phyloP scores from a whole-genome alignment of 2,888 invertebrate genomes.

The Holacanthella duospinosa region DNA sequence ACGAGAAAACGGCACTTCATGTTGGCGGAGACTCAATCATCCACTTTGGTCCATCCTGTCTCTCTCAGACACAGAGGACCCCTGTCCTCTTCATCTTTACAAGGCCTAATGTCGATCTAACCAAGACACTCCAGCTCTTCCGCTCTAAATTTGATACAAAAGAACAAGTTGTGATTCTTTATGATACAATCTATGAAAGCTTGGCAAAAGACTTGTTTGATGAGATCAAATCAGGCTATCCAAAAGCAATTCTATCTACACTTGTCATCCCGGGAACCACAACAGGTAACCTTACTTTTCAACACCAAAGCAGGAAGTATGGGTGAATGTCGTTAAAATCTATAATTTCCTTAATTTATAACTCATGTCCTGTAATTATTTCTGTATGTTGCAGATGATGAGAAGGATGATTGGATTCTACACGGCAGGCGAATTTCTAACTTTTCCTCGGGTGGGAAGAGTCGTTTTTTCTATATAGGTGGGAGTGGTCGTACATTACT shows the following conservation, averaged over 20 bases:
- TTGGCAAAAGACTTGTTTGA: conserved; percentile 20
- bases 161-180: conserved; percentile 41
- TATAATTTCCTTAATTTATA: too few relatives aligned
- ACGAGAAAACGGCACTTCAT: conserved; percentile 81
- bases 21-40: conserved; percentile 71
- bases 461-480: conserved; percentile 54
- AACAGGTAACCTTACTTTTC: too few relatives aligned
- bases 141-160: conserved; percentile 31
- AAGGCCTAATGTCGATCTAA: conserved; percentile 50
- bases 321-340: too few relatives aligned
- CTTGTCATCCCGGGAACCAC: conserved; percentile 7
- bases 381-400: too few relatives aligned
- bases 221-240: conserved; percentile 5
- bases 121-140: conserved; percentile 33
- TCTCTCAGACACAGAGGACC: conserved; percentile 60
- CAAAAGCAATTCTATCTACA: conserved; percentile 16
- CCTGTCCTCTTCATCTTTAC: conserved; percentile 66
- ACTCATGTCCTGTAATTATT: too few relatives aligned
- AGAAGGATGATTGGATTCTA: too few relatives aligned
- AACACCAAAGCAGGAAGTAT: too few relatives aligned
- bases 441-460: conserved; percentile 12
- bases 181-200: conserved; percentile 42
- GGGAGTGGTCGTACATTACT: conserved; percentile 52
- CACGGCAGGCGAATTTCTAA: background rate
- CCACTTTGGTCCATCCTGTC: conserved; percentile 84